Conservation (phyloP, 2,113 vertebrate genomes). For the Origma solitaria region DNA sequence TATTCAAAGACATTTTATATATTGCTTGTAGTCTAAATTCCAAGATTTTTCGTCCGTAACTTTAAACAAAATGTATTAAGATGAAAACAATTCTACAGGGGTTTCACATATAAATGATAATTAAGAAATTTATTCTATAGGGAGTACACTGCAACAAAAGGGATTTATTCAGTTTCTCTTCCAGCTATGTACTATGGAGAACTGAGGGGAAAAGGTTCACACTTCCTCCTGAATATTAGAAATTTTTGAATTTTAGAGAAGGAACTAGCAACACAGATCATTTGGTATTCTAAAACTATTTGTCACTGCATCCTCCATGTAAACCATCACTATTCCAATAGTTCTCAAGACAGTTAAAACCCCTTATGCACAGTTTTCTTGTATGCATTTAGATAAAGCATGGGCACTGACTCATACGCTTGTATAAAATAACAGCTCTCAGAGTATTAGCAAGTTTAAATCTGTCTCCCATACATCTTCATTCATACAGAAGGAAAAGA, state of each 20-base stretch:
- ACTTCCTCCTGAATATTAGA: no score
- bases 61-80: not conserved
- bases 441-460: not conserved
- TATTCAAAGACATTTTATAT: not conserved
- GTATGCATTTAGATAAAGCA: not conserved
- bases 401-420: not conserved
- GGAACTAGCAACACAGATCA: not conserved
- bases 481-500: not conserved
- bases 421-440: not conserved
- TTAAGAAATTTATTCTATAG: not conserved
- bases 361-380: not conserved
- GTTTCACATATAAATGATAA: not conserved
- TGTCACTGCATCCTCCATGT: not conserved
- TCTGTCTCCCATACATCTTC: not conserved
- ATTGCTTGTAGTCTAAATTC: not conserved
- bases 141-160: not conserved
- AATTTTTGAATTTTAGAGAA: not conserved
- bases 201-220: not conserved
- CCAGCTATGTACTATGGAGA: not conserved
- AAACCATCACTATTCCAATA: not conserved
- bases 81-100: not conserved
- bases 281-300: not conserved
- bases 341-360: not conserved
- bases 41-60: not conserved
- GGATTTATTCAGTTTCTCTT: not conserved